These are phyloP conservation scores for Garrulus glandarius DNA, from an alignment of 2,797 vertebrate species.

Conservation along the genomic window DNA sequence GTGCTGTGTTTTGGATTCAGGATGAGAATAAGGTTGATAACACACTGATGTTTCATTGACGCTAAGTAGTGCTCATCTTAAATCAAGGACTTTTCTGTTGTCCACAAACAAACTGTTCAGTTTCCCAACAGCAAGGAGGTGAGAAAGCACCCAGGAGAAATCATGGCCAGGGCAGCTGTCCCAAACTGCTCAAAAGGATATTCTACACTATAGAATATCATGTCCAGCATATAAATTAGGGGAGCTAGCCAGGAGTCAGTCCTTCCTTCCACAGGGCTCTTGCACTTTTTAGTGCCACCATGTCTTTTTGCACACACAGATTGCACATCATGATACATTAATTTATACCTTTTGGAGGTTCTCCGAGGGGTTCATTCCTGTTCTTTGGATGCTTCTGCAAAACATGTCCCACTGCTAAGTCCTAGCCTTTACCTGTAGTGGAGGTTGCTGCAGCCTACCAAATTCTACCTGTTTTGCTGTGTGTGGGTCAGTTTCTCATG, in stretches of 20 bases:
- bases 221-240: neutral
- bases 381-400: neutral
- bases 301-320: neutral
- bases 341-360: neutral
- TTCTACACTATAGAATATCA: rapidly evolving
- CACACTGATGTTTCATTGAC: neutral
- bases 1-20: neutral
- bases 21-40: neutral
- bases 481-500: neutral
- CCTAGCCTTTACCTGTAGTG: neutral
- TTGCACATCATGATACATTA: rapidly evolving
- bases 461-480: neutral
- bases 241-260: neutral
- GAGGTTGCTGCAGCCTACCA: neutral
- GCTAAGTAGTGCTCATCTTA: neutral
- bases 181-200: too few relatives aligned
- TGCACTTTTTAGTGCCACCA: neutral
- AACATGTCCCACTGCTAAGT: neutral
- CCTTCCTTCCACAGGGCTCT: too few relatives aligned
- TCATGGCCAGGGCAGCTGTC: neutral
- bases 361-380: too few relatives aligned
- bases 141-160: neutral
- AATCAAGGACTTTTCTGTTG: neutral
- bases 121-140: neutral
- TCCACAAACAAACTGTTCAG: neutral